phyloP scores from a whole-genome alignment of 2,797 vertebrate species.

The Sebastes wilsoni region DNA sequence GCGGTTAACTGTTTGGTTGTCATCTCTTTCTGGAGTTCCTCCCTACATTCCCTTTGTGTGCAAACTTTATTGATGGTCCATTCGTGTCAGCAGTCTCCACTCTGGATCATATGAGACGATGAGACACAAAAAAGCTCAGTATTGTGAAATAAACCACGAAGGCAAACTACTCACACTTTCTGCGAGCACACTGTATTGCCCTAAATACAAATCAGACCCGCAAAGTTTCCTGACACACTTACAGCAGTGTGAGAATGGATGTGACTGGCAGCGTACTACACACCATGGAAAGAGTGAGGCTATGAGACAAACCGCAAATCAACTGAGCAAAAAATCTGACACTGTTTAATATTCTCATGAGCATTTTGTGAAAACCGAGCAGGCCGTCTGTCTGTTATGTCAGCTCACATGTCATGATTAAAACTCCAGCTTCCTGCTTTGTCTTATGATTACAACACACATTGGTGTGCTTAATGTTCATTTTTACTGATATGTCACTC shows the following conservation, averaged over 20 bases:
- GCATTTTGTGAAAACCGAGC: not conserved
- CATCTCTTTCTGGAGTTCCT: conserved; percentile 11
- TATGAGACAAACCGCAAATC: conserved; percentile 29
- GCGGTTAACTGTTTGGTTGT: not conserved
- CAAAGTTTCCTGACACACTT: conserved; percentile 67
- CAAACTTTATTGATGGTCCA: conserved; percentile 4
- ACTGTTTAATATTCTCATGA: not conserved
- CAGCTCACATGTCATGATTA: not conserved
- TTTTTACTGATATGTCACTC: not conserved
- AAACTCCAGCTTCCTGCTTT: conserved; percentile 6
- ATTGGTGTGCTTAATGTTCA: too few relatives aligned
- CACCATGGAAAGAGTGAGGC: conserved; percentile 54
- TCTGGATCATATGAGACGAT: not conserved
- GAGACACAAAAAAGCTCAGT: not conserved
- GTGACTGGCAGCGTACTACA: conserved; percentile 5
- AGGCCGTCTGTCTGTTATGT: not conserved
- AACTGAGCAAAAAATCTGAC: conserved; percentile 13
- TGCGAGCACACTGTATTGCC: conserved; percentile 3
- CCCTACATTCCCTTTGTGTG: not conserved
- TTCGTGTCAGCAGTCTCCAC: not conserved
- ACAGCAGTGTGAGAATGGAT: conserved; percentile 28
- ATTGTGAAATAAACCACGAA: conserved; percentile 34
- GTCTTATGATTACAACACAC: not conserved
- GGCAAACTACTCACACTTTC: conserved; percentile 38
- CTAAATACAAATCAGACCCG: conserved; percentile 46